A percentile compares a stretch with the other conserved stretches of the same genome.
Evolutionary conservation across 1,140 invertebrate genomes (phyloP).

Genomic region (Charaxes varanes): DNA sequence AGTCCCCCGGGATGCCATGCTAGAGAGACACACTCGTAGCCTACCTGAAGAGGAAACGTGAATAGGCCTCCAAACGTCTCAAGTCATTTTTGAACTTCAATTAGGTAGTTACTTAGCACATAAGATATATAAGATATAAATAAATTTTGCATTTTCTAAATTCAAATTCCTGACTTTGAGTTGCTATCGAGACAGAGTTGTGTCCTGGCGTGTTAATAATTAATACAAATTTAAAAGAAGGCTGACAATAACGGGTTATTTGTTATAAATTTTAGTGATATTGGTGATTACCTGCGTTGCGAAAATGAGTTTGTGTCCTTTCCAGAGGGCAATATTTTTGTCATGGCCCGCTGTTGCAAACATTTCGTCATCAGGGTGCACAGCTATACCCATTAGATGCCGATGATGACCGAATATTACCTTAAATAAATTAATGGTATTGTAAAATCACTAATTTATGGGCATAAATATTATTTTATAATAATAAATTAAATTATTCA

Average conservation of each 20-base stretch:
- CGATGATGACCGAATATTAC: constrained; percentile 93
- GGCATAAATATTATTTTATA: background rate
- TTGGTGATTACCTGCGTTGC: constrained; percentile 81
- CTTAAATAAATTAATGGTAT: constrained; percentile 52
- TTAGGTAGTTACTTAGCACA: no score
- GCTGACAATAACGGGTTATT: background rate
- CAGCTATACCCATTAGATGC: constrained; percentile 91
- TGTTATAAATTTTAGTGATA: background rate
- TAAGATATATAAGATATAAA: no score
- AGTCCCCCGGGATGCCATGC: constrained; percentile 93
- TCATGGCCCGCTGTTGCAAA: constrained; percentile 96
- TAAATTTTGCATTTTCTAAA: no score
- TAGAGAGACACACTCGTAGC: constrained; percentile 88
- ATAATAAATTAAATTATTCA: background rate
- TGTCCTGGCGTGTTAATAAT: no score
- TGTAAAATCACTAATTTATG: background rate
- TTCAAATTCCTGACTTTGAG: no score
- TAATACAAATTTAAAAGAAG: no score
- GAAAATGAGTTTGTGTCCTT: constrained; percentile 90
- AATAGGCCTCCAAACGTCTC: no score
- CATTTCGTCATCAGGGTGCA: constrained; percentile 92
- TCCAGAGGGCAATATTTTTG: constrained; percentile 92
- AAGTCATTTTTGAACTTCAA: no score
- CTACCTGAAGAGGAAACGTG: no score
- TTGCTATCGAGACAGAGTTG: no score